Conservation (phyloP, 2,113 vertebrate genomes). For the Ailuropoda melanoleuca region DNA sequence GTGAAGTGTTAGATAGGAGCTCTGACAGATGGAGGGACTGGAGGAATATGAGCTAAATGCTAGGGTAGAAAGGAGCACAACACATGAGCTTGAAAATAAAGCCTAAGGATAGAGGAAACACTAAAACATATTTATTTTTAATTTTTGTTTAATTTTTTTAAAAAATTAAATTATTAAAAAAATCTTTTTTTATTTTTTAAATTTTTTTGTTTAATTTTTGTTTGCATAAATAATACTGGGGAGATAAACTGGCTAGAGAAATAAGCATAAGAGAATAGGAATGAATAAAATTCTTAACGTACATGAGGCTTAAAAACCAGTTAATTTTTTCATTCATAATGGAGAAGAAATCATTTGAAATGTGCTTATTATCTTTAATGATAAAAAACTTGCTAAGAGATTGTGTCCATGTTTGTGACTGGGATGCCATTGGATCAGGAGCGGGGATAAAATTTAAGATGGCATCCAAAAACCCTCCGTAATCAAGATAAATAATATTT, state of each 20-base stretch:
- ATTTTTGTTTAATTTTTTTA: neutral
- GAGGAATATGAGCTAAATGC: neutral
- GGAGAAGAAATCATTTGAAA: neutral
- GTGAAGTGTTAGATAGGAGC: neutral
- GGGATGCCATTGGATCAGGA: neutral
- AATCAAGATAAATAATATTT: neutral
- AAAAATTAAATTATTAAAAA: too few species aligned
- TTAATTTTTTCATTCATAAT: neutral
- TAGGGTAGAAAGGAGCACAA: neutral
- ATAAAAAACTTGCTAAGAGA: neutral
- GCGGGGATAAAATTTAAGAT: neutral
- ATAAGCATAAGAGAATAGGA: neutral
- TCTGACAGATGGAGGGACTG: neutral
- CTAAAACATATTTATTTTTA: neutral
- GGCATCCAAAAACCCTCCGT: fast-evolving
- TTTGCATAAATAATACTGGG: neutral
- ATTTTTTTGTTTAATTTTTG: neutral
- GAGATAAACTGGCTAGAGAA: neutral
- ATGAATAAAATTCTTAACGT: neutral
- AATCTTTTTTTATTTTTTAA: too few species aligned
- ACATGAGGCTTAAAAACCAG: neutral
- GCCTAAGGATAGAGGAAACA: neutral
- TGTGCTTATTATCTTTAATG: neutral
- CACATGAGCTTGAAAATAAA: neutral
- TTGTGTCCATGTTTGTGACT: neutral